Evolutionary conservation across 30 jellyfish, hydroid and myxozoan species (phyloP).

Genomic region (Cassiopea andromeda): DNA sequence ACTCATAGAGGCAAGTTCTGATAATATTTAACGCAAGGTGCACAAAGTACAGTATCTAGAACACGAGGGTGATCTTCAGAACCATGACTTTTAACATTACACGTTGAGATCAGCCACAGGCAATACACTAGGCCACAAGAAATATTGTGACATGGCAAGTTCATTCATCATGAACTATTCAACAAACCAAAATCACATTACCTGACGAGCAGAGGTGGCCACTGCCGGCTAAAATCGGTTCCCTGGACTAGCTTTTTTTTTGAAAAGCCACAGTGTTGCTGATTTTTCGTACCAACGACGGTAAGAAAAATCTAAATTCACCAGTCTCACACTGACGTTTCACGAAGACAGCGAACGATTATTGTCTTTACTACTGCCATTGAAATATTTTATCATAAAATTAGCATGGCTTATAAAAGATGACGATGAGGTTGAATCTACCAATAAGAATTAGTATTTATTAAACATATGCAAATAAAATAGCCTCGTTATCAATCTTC

Average conservation of each 20-base stretch:
- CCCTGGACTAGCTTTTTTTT: conserved; percentile 85
- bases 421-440: not conserved
- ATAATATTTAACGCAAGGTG: not conserved
- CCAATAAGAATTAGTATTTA: not conserved
- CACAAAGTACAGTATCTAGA: not conserved
- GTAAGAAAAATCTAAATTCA: not conserved
- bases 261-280: conserved; percentile 92
- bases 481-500: not conserved
- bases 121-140: conserved; percentile 67
- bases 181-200: conserved; percentile 19
- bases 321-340: conserved; percentile 20
- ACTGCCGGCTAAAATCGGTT: conserved; percentile 97
- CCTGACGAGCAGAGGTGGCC: conserved; percentile 96
- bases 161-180: conserved; percentile 15
- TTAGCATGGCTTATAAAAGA: not conserved
- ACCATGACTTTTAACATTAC: conserved; percentile 20
- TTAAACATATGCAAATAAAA: not conserved
- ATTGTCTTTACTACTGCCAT: conserved; percentile 10
- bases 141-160: conserved; percentile 49
- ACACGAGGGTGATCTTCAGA: not conserved
- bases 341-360: conserved; percentile 55
- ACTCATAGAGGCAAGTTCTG: not conserved
- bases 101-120: conserved; percentile 66
- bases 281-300: conserved; percentile 56
- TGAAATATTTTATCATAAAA: not conserved